phyloP scores from a whole-genome alignment of 2,888 invertebrate genomes.

The Sarcophaga subvicina region DNA sequence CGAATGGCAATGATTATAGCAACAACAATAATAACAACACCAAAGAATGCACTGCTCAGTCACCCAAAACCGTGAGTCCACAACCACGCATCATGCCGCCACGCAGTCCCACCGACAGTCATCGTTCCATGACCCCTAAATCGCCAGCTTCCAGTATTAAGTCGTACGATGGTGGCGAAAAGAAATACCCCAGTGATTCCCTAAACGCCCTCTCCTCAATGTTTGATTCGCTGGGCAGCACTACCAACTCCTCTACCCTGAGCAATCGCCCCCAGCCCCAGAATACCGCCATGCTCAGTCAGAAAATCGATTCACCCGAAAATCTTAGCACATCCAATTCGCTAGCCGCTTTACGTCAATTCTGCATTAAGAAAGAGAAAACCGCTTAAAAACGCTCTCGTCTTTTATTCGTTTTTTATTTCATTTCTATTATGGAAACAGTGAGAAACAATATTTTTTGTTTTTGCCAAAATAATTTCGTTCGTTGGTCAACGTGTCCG shows the following conservation, averaged over 20 bases:
- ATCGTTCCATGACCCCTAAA: constrained; percentile 90
- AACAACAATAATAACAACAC: constrained; percentile 78
- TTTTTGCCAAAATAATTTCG: constrained; percentile 72
- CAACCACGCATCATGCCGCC: constrained; percentile 74
- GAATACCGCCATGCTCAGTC: constrained; percentile 60
- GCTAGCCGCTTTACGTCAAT: constrained; percentile 95
- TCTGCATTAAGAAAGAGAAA: constrained; percentile 96
- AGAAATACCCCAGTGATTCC: constrained; percentile 84
- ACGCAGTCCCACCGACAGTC: constrained; percentile 89
- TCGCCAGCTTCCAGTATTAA: constrained; percentile 84
- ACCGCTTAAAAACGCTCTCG: constrained; percentile 78
- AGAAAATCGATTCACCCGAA: constrained; percentile 74
- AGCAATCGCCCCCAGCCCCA: constrained; percentile 81
- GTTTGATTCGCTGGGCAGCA: constrained; percentile 90
- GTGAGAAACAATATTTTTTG: constrained; percentile 74
- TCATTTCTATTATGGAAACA: constrained; percentile 72
- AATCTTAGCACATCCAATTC: constrained; percentile 88
- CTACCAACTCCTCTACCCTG: constrained; percentile 67
- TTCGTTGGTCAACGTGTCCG: constrained; percentile 28
- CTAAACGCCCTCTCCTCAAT: constrained; percentile 94
- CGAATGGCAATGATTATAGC: constrained; percentile 72
- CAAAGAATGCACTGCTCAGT: constrained; percentile 73
- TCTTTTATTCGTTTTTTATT: constrained; percentile 74
- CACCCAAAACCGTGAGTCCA: constrained; percentile 77
- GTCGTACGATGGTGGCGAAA: constrained; percentile 81